Evolutionary conservation across 1,140 invertebrate genomes (phyloP), one percentile per base, ranked within the genome.

Genomic region (Tribolium castaneum): DNA sequence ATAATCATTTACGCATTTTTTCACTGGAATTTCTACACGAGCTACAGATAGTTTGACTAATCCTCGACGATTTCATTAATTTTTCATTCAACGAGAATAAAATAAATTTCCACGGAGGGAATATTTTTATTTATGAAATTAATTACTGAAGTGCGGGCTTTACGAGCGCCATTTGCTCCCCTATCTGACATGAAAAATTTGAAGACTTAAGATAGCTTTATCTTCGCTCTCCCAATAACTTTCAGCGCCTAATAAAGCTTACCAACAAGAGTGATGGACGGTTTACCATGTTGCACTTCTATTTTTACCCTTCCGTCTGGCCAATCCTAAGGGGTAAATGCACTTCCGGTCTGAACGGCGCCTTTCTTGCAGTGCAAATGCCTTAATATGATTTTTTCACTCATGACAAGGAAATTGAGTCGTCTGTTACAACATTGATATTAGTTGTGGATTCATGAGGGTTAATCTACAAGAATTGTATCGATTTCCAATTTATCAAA

Each of bases 251-350:
- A 10, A 45, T 45, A 45, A 30, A 45, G 39, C 39, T 45, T 45
- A 30, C 39, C 39, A 45, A 45, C 39, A 10, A n/a, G 39, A 10
- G 39, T 45, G 7, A 45, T 45, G n/a, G 39, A 45, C 39, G 30
- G 59, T 35, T 66, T 66, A 34, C 30, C 59, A 66, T 35, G 59
- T 66, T 66, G 59, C 59, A 66, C 34, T 66, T 66, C 59, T 66
- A 66, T 66, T 66, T 66, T 66, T 66, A 66, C 59, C 59, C 59
- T 66, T 66, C 59, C 30, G 59, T 66, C 30, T 66, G 16, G 59
- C 59, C 25, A 35, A 35, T 34, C 34, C n/a, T n/a, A 39, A 66
- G 59, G 59, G 59, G 59, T 66, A 66, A 66, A 66, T 66, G 59
- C 59, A 66, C 59, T 66, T 66, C 59, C 59, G 59, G 59, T 35